Base-by-base conservation (phyloP, 2,797 vertebrate species). In the Ptychadena robeensis region DNA sequence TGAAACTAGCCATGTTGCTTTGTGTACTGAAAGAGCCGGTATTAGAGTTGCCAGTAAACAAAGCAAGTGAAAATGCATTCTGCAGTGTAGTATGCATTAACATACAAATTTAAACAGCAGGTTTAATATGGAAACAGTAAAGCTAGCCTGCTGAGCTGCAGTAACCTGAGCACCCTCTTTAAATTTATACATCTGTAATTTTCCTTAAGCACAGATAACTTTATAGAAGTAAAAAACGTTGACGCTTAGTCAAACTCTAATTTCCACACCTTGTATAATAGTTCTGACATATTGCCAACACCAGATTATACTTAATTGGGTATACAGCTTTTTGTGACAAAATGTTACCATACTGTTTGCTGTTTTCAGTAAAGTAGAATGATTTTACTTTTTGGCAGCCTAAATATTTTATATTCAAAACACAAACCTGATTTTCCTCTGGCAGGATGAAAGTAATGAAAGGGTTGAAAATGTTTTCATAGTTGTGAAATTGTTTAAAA, bases 321-420 rank as follows among this genome's bases (percentile, higher is more conserved):
- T 35, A 75, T 65, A 82, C 27, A 59, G 27, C 59, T 82, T 40
- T 48, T 69, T 76, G 25, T 82, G 80, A 82, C 80, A 82, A 82
- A 82, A 82, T 76, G 53, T 76, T 82, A 76, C 28, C 80, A 76
- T 82, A 76, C 53, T 76, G 64, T 74, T 81, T 82, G 64, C 72
- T 59, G 35, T 82, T 48, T 75, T 27, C 73, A 82, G 32, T 65
- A 44, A 82, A 82, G 48, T 63, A 35, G 35, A 75, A 76, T 69
- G 65, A 82, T 69, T 80, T 75, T 38, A 70, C 37, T 67, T 74
- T 67, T 73, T 74, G 71, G 80, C 71, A 82, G 80, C 18, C 59
- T 68, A 48, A 53, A 67, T 61, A 81, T 65, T 75, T 32, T 34
- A 74, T 74, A 73, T 74, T 25, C 25, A 59, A 81, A 73, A 28